A percentile compares a stretch with the other conserved stretches of the same genome.
phyloP scores from a whole-genome alignment of 2,888 invertebrate genomes.

The Strigamia maritima region DNA sequence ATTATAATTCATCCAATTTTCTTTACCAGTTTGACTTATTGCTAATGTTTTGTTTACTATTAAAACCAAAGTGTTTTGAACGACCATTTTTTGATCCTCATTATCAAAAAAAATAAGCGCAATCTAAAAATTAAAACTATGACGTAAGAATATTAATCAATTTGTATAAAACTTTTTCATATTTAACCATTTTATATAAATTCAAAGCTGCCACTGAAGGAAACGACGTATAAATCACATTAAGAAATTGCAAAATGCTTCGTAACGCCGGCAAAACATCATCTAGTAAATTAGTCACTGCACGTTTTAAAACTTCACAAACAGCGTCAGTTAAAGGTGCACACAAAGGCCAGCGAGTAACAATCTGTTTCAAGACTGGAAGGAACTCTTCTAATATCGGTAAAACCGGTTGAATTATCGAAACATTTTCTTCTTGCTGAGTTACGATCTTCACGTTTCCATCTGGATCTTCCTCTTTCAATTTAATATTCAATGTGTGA shows the following conservation, averaged over 20 bases:
- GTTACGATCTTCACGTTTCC: constrained; percentile 40
- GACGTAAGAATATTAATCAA: too few species aligned
- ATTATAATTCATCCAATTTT: neutral
- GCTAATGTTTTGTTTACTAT: neutral
- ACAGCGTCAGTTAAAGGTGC: constrained; percentile 59
- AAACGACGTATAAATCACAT: constrained; percentile 64
- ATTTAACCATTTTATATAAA: constrained; percentile 66
- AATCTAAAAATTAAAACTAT: neutral
- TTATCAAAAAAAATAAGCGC: neutral
- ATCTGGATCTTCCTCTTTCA: constrained; percentile 47
- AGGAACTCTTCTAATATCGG: constrained; percentile 62
- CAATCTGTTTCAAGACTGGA: constrained; percentile 58
- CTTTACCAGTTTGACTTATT: neutral
- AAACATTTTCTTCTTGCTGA: neutral
- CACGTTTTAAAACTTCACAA: constrained; percentile 70
- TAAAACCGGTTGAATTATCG: constrained; percentile 58
- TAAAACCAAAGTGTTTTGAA: neutral
- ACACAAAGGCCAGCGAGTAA: constrained; percentile 29
- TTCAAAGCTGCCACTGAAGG: constrained; percentile 70
- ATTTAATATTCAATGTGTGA: constrained; percentile 59
- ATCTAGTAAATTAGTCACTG: constrained; percentile 67
- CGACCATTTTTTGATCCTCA: neutral
- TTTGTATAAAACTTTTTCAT: neutral
- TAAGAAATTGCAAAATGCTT: constrained; percentile 66
- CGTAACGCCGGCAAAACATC: constrained; percentile 66